Evolutionary conservation across 2,797 vertebrate genomes (phyloP), one percentile per base, ranked within the genome.

Genomic region (Apodemus agrarius): DNA sequence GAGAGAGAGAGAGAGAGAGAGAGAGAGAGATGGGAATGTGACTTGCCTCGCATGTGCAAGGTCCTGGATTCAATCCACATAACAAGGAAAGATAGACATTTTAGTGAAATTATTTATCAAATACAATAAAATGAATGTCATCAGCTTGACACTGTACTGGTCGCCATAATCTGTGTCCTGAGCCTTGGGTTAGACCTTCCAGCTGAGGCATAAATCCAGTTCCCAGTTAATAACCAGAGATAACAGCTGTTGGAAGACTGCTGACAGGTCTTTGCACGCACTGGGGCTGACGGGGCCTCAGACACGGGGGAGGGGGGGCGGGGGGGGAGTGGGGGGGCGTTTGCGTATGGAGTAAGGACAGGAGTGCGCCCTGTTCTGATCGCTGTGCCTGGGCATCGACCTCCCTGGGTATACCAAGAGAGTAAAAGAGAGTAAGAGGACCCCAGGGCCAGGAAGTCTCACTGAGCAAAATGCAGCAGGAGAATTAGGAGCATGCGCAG

Each of bases 91-190:
- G 37, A 63, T 22, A 31, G 29, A 69, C 69, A 72, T 34, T 52
- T 72, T n/a, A 54, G 46, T 87, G 34, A 87, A 87, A 54, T 24
- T 10, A 54, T 72, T 95, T 79, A 91, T 49, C 67, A 91, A 92
- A 29, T 90, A 92, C 67, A 65, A 52, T 91, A 83, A 49, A 93
- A 76, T 52, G 31, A 86, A 31, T 89, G 7, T 6, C 67, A 84
- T 86, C 8, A 61, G 6, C 13, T 37, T 63, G 22, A 31, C 46
- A 57, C 81, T 81, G n/a, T 14, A 22, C 54, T 82, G 54, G 52
- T 8, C 89, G 13, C 63, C 82, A 75, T 31, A 40, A 61, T 49
- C 29, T 75, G 19, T 34, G 52, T 54, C 40, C 59, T 72, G 43
- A 21, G 19, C 37, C 46, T 61, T 31, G 24, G 21, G 37, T 61